Evolutionary conservation across 1,140 invertebrate species (phyloP).

Genomic region (Antheraea mylitta): DNA sequence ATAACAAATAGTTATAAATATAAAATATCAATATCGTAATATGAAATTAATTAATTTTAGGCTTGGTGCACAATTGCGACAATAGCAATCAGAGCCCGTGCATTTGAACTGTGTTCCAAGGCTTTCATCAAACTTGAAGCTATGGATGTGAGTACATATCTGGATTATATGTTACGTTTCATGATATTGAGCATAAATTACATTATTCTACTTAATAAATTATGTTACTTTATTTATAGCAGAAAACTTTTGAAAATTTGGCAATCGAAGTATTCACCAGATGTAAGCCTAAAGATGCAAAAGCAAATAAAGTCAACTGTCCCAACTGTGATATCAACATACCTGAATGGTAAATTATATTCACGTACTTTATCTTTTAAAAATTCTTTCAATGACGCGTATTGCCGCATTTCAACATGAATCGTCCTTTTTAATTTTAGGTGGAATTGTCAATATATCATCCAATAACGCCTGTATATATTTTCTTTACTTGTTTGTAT

Average conservation of each 20-base stretch:
- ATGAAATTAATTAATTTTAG: slow-evolving; percentile 26
- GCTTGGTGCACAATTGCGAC: slow-evolving; percentile 67
- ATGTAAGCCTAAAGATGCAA: slow-evolving; percentile 78
- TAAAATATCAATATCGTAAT: too few species aligned
- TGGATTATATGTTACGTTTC: neutral
- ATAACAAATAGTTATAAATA: too few species aligned
- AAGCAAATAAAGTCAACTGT: slow-evolving; percentile 61
- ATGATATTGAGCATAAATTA: neutral
- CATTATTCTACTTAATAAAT: neutral
- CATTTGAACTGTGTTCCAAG: slow-evolving; percentile 93
- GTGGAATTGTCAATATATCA: too few species aligned
- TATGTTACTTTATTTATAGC: slow-evolving; percentile 59
- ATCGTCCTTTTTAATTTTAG: too few species aligned
- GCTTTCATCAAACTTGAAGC: slow-evolving; percentile 97
- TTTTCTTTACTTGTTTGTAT: too few species aligned
- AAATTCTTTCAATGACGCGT: too few species aligned
- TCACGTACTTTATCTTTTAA: too few species aligned
- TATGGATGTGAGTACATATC: slow-evolving; percentile 72
- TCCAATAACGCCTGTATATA: too few species aligned
- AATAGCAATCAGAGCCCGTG: slow-evolving; percentile 71
- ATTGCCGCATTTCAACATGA: too few species aligned
- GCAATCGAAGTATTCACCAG: slow-evolving; percentile 93
- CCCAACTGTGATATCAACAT: slow-evolving; percentile 52
- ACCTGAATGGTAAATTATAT: slow-evolving; percentile 58
- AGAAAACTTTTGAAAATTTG: slow-evolving; percentile 87